Evolutionary conservation across 2,888 invertebrate genomes (phyloP), one percentile per base, ranked within the genome.

Genomic region (Dicyrtomina minuta): DNA sequence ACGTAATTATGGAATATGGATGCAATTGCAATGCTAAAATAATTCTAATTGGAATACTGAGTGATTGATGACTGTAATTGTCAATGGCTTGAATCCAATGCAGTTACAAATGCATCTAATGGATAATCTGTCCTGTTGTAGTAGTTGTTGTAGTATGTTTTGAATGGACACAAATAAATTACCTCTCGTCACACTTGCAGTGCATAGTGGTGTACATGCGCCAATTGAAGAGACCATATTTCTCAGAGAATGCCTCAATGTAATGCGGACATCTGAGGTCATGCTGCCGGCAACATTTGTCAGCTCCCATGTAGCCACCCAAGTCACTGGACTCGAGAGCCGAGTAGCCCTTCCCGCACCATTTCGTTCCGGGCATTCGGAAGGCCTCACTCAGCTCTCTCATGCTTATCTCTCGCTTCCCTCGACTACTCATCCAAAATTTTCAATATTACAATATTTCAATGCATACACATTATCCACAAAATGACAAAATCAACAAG

Each of bases 181-280:
- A 92, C 93, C 91, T 89, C 84, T 91, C 90, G 82, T 96, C 96
- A 81, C 96, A 96, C 77, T 89, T 87, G 84, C 96, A 96, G 80
- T 95, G 93, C 86, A 93, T 93, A 75, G 95, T 84, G 20, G 94
- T 95, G 80, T 92, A 92, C 74, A 93, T 87, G 41, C 93, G 86
- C 88, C 91, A 93, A 82, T 96, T 96, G 85, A 91, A 93, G 44
- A 92, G 83, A 49, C 91, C 91, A 80, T 90, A 95, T 80, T 91
- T 91, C 79, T 88, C 88, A 80, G 90, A 88, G 85, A 94, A 89
- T 1, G 89, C 91, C 0, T 89, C 88, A 77, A 96, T 93, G 85
- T 88, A 91, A 81, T 89, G 87, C 0, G 91, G 92, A 82, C 96
- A 96, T 64, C 89, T 86, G 26, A 88, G 84, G 81, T 96, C 96